Evolutionary conservation across 2,888 invertebrate genomes (phyloP).

Genomic region (Phortica okadai): DNA sequence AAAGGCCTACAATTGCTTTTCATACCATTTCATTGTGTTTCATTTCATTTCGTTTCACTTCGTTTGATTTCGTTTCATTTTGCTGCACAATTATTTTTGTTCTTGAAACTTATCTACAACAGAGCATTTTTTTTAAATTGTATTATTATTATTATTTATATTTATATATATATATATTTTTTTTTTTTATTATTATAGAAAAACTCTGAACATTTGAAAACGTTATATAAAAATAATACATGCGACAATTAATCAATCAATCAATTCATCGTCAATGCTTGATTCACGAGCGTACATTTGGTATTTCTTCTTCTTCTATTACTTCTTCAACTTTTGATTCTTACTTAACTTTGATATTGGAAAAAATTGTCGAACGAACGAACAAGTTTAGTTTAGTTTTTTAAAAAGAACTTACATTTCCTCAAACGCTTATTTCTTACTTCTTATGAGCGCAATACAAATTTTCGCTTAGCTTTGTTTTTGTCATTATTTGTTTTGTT

Average conservation of each 20-base stretch:
- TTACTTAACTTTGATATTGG: neutral
- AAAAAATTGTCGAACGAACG: neutral
- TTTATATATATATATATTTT: slow-evolving; percentile 31
- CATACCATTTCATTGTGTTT: slow-evolving; percentile 34
- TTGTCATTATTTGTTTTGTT: no score
- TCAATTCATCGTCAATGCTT: neutral
- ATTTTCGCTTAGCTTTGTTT: neutral
- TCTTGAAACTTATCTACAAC: slow-evolving; percentile 4
- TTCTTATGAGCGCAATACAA: neutral
- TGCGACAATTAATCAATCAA: neutral
- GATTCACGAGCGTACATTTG: neutral
- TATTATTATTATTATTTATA: neutral
- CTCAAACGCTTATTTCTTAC: neutral
- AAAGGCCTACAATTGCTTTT: slow-evolving; percentile 64
- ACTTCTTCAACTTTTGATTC: neutral
- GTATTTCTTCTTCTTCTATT: neutral
- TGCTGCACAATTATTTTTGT: neutral
- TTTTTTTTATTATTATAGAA: neutral
- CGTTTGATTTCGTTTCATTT: neutral
- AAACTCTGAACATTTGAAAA: neutral
- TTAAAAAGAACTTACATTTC: neutral
- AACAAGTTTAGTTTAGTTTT: no score
- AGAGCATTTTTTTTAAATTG: slow-evolving; percentile 37
- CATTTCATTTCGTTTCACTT: neutral
- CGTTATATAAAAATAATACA: neutral